Conservation (phyloP, 2,113 vertebrate genomes). For the Salvelinus namaycush region DNA sequence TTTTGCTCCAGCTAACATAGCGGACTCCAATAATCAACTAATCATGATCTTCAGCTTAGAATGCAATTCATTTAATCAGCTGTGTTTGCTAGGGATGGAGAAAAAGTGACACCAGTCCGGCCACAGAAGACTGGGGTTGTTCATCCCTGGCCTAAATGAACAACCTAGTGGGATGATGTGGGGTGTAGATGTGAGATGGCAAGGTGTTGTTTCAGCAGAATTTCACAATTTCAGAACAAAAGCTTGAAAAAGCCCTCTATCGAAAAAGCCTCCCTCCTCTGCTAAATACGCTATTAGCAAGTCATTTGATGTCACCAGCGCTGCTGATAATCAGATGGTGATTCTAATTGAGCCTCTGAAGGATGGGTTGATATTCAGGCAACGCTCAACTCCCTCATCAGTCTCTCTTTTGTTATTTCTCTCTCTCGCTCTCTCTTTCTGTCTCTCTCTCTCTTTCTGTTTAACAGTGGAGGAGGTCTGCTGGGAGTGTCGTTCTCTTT, state of each 20-base stretch:
- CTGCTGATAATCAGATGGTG: background rate
- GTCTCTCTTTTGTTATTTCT: background rate
- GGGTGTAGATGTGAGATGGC: background rate
- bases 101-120: no score
- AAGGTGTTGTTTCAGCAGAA: background rate
- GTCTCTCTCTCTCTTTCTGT: background rate
- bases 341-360: background rate
- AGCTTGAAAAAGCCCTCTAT: background rate
- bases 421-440: no score
- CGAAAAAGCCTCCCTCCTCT: background rate
- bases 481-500: slow-evolving; percentile 9
- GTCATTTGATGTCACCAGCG: background rate
- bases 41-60: no score
- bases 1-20: no score
- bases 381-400: background rate
- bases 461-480: no score
- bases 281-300: background rate
- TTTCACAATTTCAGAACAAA: background rate
- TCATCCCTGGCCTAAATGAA: background rate
- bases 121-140: no score
- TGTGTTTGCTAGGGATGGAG: no score
- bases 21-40: no score
- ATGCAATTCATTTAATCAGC: no score
- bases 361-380: no score
- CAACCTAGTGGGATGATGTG: background rate